Evolutionary conservation across 1,140 invertebrate genomes (phyloP), one percentile per base, ranked within the genome.

Genomic region (Antheraea pernyi): DNA sequence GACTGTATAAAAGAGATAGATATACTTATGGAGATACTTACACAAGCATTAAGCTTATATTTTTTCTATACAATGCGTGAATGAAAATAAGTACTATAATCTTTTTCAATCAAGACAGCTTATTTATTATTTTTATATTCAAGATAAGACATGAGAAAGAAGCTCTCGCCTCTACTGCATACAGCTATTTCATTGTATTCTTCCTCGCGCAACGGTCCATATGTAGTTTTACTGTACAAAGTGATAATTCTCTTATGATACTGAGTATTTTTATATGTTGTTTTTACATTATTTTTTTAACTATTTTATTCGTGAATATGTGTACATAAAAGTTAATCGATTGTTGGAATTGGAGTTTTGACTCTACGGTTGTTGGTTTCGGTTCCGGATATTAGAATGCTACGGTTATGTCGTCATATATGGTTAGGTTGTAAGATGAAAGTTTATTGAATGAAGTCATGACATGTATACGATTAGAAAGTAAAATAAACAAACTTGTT

Each of bases 241-340:
- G 89, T 91, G 89, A 91, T 91, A 91, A 88, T 87, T 88, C 80
- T 91, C 86, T 89, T 90, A 90, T 88, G 89, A 88, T 88, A 85
- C 76, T 89, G 86, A 87, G 86, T 91, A 91, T 91, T 91, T 91
- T 91, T 91, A 89, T 91, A 91, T 82, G 88, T 91, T 91, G 83
- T 80, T 89, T 91, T 88, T 72, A 75, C 73, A 88, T 81, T 88
- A 91, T 91, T 84, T 90, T 91, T 90, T 91, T 90, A 68, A 90
- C 85, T 77, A 87, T 84, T 88, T 85, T 91, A 88, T 87, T 88
- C 84, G 81, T 83, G 80, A 73, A 81, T 79, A 53, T 65, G 59
- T 86, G 82, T 89, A 88, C 77, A 89, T 88, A 88, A 76, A 83
- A 30, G 77, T 80, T 71, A 65, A 65, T 75, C 60, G 83, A 76